Evolutionary conservation across 2,797 vertebrate genomes (phyloP), one percentile per base, ranked within the genome.

Genomic region (Muscicapa striata): DNA sequence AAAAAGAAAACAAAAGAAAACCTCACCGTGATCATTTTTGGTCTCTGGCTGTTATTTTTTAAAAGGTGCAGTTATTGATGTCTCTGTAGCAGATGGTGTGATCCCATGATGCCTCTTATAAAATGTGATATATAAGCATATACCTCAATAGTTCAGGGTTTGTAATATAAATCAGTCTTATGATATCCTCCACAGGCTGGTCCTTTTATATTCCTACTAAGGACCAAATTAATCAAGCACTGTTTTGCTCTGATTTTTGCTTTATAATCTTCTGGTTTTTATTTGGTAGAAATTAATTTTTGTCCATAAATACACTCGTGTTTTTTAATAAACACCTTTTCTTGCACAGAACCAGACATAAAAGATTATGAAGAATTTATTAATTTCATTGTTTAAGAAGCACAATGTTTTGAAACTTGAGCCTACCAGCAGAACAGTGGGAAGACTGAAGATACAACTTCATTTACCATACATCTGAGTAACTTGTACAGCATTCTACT

Each of bases 41-140:
- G 66, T 91, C 77, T 82, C 90, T 94, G 67, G 46, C 72, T 96
- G 92, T 82, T 93, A 57, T 72, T 97, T 96, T 87, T 94, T 96
- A 89, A 95, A 97, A 97, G 89, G 90, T 95, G 74, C 54, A 34
- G 86, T 92, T 93, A 90, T 80, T 96, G 95, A 90, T 97, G 87
- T 69, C 70, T 96, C 90, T 4, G 6, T 93, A 93, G n/a, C 96
- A 98, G 97, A 97, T 98, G 96, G 96, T 95, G 54, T 89, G 83
- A 93, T 98, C 96, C 89, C 95, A 70, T 93, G 93, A 90, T 94
- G 82, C 76, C 89, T 90, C 93, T 93, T 97, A 95, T 49, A 95
- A 97, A 96, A 97, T 90, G 94, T 96, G 97, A 96, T 97, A 95
- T 96, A 96, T 96, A 96, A 96, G 90, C 83, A 90, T 89, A 64